Evolutionary conservation across 2,113 vertebrate genomes (phyloP).

Genomic region (Haemorhous mexicanus): DNA sequence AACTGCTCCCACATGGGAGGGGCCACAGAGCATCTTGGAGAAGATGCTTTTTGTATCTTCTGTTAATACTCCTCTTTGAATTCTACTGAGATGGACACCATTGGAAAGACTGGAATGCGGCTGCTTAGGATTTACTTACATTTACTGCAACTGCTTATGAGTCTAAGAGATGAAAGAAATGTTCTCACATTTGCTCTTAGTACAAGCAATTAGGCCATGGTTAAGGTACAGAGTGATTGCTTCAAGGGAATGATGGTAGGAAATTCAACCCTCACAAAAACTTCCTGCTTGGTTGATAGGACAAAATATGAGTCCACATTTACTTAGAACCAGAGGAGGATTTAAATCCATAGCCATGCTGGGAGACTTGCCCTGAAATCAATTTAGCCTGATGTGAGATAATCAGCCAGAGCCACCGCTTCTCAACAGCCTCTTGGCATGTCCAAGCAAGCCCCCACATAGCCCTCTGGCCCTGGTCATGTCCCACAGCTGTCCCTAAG

Average conservation of each 20-base stretch:
- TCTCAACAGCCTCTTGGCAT: neutral
- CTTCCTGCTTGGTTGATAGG: neutral
- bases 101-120: neutral
- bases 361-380: neutral
- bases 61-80: neutral
- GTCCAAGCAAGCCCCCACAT: neutral
- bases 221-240: neutral
- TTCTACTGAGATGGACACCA: neutral
- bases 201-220: neutral
- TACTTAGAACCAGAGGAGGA: neutral
- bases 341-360: neutral
- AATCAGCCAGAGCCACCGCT: neutral
- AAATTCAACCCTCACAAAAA: neutral
- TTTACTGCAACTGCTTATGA: accelerated
- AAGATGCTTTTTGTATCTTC: neutral
- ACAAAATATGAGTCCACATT: neutral
- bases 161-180: neutral
- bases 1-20: neutral
- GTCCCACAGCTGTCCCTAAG: neutral
- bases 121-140: neutral
- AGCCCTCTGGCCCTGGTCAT: neutral
- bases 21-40: neutral
- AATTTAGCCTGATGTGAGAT: neutral
- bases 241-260: neutral
- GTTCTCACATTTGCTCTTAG: neutral